Conservation (phyloP, 1,140 invertebrate genomes). For the Nasonia longicornis region DNA sequence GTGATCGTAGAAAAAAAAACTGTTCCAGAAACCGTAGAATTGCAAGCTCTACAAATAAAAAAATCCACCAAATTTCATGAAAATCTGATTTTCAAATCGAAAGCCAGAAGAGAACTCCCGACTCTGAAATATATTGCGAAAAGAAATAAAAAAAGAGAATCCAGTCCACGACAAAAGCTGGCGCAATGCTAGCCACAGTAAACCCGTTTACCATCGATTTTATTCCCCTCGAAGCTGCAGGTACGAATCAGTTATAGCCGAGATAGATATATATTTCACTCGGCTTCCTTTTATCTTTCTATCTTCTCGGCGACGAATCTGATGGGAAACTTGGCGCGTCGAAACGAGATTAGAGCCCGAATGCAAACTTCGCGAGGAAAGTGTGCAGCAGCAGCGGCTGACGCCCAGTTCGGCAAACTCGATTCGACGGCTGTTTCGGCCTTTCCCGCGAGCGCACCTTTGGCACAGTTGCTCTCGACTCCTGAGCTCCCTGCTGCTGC, state of each 20-base stretch:
- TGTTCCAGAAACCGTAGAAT: no score
- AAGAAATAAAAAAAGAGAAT: no score
- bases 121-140: no score
- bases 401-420: constrained; percentile 13
- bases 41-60: no score
- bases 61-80: no score
- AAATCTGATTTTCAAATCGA: no score
- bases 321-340: constrained; percentile 14
- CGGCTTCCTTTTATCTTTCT: background rate
- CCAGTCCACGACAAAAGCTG: background rate
- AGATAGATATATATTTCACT: background rate
- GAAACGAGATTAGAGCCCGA: constrained; percentile 17
- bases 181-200: background rate
- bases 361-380: constrained; percentile 18
- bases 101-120: no score
- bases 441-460: background rate
- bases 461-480: background rate
- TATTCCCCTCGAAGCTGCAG: background rate
- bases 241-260: background rate
- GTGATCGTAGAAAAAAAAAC: no score
- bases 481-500: background rate
- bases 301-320: constrained; percentile 7
- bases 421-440: background rate
- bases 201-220: constrained; percentile 9
- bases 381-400: background rate